Base-by-base conservation (phyloP, 2,797 vertebrate species). In the Clarias laeviceps region DNA sequence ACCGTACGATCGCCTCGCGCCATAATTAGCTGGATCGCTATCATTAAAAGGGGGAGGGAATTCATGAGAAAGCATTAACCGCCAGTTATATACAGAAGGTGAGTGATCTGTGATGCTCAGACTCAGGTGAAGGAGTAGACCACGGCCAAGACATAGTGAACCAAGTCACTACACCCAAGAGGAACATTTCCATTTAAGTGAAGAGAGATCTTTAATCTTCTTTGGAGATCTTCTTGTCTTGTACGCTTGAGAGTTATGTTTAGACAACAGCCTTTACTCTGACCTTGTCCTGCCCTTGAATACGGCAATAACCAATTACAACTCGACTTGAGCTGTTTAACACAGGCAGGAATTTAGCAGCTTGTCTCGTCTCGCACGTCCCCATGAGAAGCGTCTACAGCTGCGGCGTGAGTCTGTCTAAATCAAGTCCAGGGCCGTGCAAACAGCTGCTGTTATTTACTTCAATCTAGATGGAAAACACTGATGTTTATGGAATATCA, bases 291-390 rank as follows among this genome's bases (percentile, higher is more conserved):
- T 81, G 84, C 83, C 84, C 87, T 27, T 17, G 84, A 90, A 93
- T 91, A 92, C 94, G 91, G 84, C 93, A 91, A 93, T 90, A 93
- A 95, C 94, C 92, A 94, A 93, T 93, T 94, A 94, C 83, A 87
- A 20, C 88, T 82, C 85, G 89, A 92, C 90, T 87, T 83, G 80
- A 84, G 88, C 82, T 32, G 82, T 89, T 45, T 84, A 92, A 91
- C 89, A 88, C 92, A 90, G 90, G 84, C 80, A 90, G 90, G 92
- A 93, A 94, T 94, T 91, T 87, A 87, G 83, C 91, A 86, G 80
- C 70, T 57, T 59, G 80, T 50, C 66, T 82, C 50, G 50, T 82
- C 79, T 69, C 66, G 34, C 82, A 27, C 34, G 45, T 86, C 76
- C 76, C 76, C 59, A 64, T 3, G 73, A 69, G 59, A 45, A 80